These are phyloP conservation scores for Phthorimaea operculella DNA, from an alignment of 1,140 invertebrate genomes.

Conservation along the genomic window DNA sequence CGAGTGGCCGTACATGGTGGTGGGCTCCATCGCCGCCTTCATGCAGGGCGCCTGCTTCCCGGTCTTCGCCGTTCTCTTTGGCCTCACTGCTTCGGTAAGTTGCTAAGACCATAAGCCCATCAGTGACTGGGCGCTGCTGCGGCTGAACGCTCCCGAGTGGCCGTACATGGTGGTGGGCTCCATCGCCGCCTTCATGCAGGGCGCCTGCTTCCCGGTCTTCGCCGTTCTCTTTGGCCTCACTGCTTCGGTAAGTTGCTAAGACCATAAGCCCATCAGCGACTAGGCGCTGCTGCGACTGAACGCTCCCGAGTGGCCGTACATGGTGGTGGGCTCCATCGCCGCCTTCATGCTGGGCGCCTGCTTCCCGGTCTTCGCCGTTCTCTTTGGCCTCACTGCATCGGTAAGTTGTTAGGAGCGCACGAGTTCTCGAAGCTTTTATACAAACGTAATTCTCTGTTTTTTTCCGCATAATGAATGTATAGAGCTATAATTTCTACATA, in stretches of 20 bases:
- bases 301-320: conserved; percentile 80
- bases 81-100: conserved; percentile 81
- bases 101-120: no score
- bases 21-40: conserved; percentile 78
- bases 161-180: conserved; percentile 77
- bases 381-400: conserved; percentile 86
- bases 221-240: conserved; percentile 88
- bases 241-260: conserved; percentile 74
- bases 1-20: conserved; percentile 81
- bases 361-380: conserved; percentile 83
- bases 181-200: conserved; percentile 77
- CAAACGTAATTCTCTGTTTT: no score
- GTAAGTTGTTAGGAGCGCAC: no score
- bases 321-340: conserved; percentile 78
- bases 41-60: conserved; percentile 82
- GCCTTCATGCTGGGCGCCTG: conserved; percentile 79
- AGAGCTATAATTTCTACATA: no score
- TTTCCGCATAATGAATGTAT: no score
- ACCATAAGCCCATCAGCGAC: conserved; percentile 54
- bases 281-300: conserved; percentile 78
- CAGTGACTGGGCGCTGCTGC: conserved; percentile 72
- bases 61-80: conserved; percentile 85
- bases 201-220: conserved; percentile 82
- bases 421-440: no score
- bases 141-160: conserved; percentile 84